Percentiles rank a stretch among this genome's conserved stretches.
Conservation (phyloP, 2,797 vertebrate species). For the Hybognathus amarus region DNA sequence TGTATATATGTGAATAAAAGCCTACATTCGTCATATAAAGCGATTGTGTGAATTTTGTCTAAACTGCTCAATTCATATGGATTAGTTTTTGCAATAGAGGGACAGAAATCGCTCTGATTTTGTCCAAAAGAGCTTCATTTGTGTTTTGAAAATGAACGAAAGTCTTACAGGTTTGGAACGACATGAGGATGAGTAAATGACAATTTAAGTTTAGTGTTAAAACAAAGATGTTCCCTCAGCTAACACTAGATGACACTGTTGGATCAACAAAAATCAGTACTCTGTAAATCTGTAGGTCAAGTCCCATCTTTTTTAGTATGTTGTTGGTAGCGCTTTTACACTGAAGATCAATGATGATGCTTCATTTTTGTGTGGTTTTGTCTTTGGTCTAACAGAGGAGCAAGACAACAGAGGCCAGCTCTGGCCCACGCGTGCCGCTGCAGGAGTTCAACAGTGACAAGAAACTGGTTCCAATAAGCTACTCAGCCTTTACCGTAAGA, state of each 20-base stretch:
- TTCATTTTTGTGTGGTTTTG: background rate
- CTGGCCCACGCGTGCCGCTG: constrained; percentile 50
- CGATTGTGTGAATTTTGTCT: too few relatives aligned
- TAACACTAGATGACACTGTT: constrained; percentile 41
- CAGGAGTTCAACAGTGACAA: constrained; percentile 63
- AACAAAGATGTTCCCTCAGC: background rate
- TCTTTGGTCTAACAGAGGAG: constrained; percentile 41
- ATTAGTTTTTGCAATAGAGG: too few relatives aligned
- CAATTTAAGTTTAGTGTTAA: background rate
- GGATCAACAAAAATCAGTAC: background rate
- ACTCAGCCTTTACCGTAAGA: constrained; percentile 66
- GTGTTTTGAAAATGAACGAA: background rate
- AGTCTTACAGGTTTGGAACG: too few relatives aligned
- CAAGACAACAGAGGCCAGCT: constrained; percentile 47
- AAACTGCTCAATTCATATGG: too few relatives aligned
- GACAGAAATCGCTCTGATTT: too few relatives aligned
- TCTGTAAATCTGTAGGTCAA: background rate
- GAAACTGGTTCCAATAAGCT: constrained; percentile 51
- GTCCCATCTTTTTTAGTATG: background rate
- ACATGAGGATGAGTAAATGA: background rate
- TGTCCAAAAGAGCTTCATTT: too few relatives aligned
- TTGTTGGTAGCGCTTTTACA: background rate
- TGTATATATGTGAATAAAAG: too few relatives aligned
- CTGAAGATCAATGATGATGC: background rate
- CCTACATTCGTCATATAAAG: too few relatives aligned